Evolutionary conservation across 2,888 invertebrate genomes (phyloP).

Genomic region (Elmis aenea): DNA sequence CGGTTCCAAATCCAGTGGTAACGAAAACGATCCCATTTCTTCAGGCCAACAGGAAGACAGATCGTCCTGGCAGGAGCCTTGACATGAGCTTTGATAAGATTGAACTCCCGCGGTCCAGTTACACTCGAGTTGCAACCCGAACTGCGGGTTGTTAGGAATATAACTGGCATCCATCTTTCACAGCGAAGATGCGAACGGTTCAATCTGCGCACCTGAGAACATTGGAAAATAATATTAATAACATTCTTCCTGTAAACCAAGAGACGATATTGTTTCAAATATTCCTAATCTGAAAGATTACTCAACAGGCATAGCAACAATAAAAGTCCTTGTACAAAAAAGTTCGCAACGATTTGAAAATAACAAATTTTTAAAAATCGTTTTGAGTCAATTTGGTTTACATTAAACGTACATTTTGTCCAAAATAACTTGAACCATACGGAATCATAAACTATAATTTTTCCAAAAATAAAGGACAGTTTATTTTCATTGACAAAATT

Average conservation of each 20-base stretch:
- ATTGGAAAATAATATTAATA: not conserved
- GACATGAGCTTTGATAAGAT: constrained; percentile 39
- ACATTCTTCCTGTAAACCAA: not conserved
- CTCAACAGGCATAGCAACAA: no score
- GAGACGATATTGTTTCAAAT: not conserved
- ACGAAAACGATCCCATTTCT: constrained; percentile 80
- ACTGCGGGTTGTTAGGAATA: constrained; percentile 65
- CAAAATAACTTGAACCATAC: no score
- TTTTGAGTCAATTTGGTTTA: no score
- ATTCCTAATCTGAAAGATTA: no score
- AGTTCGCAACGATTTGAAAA: no score
- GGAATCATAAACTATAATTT: no score
- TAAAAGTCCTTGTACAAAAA: no score
- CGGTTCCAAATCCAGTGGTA: constrained; percentile 83
- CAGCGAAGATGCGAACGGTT: constrained; percentile 32
- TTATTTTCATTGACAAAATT: no score
- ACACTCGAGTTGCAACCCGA: constrained; percentile 52
- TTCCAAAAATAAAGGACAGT: no score
- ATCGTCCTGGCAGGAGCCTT: constrained; percentile 47
- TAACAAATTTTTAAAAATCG: no score
- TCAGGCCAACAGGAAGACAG: constrained; percentile 49
- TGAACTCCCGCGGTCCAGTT: constrained; percentile 41
- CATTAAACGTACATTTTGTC: no score
- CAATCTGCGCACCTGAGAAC: constrained; percentile 23
- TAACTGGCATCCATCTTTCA: constrained; percentile 56